Base-by-base conservation (phyloP, 2,888 invertebrate genomes). In the Tiliacea aurago region DNA sequence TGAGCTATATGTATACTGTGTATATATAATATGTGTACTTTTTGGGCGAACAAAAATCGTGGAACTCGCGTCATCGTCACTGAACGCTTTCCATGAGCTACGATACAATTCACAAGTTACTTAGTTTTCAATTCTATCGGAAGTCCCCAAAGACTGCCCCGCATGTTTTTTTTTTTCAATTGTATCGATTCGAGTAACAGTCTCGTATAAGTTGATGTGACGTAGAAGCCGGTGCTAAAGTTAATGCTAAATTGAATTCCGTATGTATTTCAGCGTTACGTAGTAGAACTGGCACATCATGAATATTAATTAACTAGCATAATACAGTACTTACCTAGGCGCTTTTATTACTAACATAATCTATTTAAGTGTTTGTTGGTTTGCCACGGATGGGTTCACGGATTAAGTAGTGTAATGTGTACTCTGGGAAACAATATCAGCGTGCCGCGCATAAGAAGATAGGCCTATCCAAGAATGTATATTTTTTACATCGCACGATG, bases 291-390 rank as follows among this genome's bases (percentile, higher is more conserved):
- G 67, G 71, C 53, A 59, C 55, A 68, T 20, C 67, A 84, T 82
- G 75, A 78, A 80, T 83, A 77, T 77, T 75, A 84, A 86, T 78
- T 74, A 77, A 71, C 64, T 53, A 45, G 58, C 58, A 66, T 73
- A 58, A 73, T 73, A 77, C 56, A 55, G 71, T 53, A 37, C 45
- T 64, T 58, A 73, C 45, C 58, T 70, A 43, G 49, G 70, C 70
- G 61, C 33, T 71, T 68, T 71, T 75, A 81, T 69, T 72, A 80
- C 69, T 65, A 37, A 74, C 47, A 56, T 78, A 73, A 65, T 79
- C 51, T 70, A 77, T 75, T 28, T 61, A 56, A 65, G 63, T 79
- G 68, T 62, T 63, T 63, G 43, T 78, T 56, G 41, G 37, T 66
- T 73, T 51, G 33, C 45, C 18, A 51, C 51, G 33, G 33, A 58